Conservation (phyloP, 2,797 vertebrate genomes). For the Rhinatrema bivittatum region DNA sequence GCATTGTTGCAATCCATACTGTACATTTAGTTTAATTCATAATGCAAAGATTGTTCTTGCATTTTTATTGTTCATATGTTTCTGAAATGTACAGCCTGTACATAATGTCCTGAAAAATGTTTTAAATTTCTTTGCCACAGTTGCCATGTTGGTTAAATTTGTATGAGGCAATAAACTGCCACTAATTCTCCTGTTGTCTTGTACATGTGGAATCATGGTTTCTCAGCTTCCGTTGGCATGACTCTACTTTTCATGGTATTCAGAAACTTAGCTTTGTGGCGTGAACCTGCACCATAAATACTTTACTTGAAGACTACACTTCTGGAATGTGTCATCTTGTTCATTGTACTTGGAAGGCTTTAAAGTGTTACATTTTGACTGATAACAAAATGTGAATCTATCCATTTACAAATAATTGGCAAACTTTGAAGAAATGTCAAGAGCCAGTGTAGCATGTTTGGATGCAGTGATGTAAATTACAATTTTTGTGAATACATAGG, state of each 20-base stretch:
- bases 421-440: constrained; percentile 44
- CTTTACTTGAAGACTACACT: constrained; percentile 43
- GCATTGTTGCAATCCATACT: constrained; percentile 53
- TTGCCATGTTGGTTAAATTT: constrained; percentile 74
- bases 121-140: constrained; percentile 80
- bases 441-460: constrained; percentile 33
- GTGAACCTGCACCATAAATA: constrained; percentile 44
- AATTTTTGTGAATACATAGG: too few species aligned
- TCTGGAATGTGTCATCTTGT: constrained; percentile 44
- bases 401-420: too few species aligned
- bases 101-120: constrained; percentile 80
- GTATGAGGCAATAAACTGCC: constrained; percentile 79
- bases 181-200: constrained; percentile 63
- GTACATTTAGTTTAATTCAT: constrained; percentile 54
- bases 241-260: constrained; percentile 51
- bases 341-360: constrained; percentile 47
- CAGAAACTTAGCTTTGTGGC: constrained; percentile 51
- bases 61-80: constrained; percentile 70
- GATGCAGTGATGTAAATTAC: constrained; percentile 37
- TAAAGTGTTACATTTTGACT: constrained; percentile 42
- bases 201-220: constrained; percentile 63
- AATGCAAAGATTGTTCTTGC: constrained; percentile 56
- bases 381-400: too few species aligned
- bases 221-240: constrained; percentile 60
- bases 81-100: constrained; percentile 80